Evolutionary conservation across 2,113 vertebrate genomes (phyloP), one percentile per base, ranked within the genome.

Genomic region (Limanda limanda): DNA sequence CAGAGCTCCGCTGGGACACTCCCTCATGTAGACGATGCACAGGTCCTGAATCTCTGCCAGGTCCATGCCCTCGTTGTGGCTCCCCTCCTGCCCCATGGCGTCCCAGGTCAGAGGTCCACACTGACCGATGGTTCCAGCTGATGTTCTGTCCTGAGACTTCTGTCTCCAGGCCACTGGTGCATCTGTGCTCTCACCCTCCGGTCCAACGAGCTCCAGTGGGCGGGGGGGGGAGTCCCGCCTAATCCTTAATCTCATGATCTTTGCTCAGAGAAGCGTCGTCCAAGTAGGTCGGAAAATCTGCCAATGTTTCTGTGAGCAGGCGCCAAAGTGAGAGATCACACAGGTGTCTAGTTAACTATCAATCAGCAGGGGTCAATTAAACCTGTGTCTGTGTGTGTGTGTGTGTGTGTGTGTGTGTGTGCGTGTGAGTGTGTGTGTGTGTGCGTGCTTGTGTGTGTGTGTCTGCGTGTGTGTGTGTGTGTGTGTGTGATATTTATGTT

Each of bases 1-100:
- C 81, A 96, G 79, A n/a, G 95, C 92, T 0, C 96, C 96, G 2
- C 96, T 96, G 1, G 96, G 96, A 88, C 96, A 97, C 51, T 95
- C 95, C 1, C 76, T 95, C 95, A 97, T 96, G 73, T 96, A 96
- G 24, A 92, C 76, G 42, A 94, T 89, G 88, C 95, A 96, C 89
- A 96, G 94, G 31, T 95, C 94, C 79, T 96, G 96, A 67, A 97
- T 94, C 74, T 93, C 92, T 0, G 93, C 88, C 48, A 93, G 62
- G 24, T 95, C 93, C 59, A 95, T 80, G 60, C 95, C 94, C 58
- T 95, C 92, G 18, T 65, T 84, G 57, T 63, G 88, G 76, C 93
- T 94, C 40, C 82, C 87, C 0, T 89, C 92, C 56, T 91, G 95
- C 0, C 81, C 85, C 90, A 90, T 91, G 24, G 4, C 0, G 47